These are phyloP conservation scores for Phenganax marumi DNA, from an alignment of 92 coral and sea anemone species.

Conservation along the genomic window DNA sequence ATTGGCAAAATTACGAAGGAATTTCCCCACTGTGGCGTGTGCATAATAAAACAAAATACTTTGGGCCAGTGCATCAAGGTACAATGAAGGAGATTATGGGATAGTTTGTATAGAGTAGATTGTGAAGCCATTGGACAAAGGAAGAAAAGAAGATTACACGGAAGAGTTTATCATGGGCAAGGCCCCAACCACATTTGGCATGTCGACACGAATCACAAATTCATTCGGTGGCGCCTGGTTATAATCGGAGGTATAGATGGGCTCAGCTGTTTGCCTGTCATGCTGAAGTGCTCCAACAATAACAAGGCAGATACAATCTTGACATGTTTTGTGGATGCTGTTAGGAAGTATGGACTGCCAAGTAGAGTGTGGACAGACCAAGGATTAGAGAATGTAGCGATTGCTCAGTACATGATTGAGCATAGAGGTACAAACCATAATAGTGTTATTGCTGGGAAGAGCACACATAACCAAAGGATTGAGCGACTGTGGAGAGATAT, in stretches of 20 bases:
- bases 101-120: constrained; percentile 58
- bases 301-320: constrained; percentile 55
- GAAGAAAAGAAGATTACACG: constrained; percentile 42
- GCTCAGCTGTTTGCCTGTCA: constrained; percentile 59
- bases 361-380: constrained; percentile 70
- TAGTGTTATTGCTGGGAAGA: constrained; percentile 71
- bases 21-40: constrained; percentile 58
- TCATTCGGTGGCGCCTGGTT: constrained; percentile 51
- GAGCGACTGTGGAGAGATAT: constrained; percentile 75
- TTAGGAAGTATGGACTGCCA: constrained; percentile 44
- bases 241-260: constrained; percentile 64
- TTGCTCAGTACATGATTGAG: constrained; percentile 68
- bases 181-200: constrained; percentile 61
- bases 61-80: constrained; percentile 48
- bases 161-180: constrained; percentile 61
- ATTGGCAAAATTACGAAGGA: constrained; percentile 48
- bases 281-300: constrained; percentile 57
- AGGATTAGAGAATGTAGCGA: constrained; percentile 68
- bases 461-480: constrained; percentile 72
- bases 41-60: constrained; percentile 43
- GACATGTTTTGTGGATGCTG: constrained; percentile 46
- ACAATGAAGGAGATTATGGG: constrained; percentile 53
- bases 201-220: constrained; percentile 58
- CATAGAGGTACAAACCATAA: constrained; percentile 64
- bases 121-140: constrained; percentile 51